phyloP scores from a whole-genome alignment of 2,113 vertebrate species.

The Oncorhynchus gorbuscha region DNA sequence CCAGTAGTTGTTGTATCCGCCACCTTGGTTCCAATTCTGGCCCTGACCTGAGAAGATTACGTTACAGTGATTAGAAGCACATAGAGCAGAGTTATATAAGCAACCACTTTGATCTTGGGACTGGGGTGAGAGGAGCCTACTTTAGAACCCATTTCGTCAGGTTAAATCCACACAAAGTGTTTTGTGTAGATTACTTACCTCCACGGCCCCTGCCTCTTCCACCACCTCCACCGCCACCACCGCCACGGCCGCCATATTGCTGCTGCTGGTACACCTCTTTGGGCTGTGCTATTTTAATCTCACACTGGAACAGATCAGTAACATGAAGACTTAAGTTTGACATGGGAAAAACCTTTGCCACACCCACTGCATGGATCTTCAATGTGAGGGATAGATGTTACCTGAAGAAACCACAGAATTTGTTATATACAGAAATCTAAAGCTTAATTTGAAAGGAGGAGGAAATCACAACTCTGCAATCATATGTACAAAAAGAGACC shows the following conservation, averaged over 20 bases:
- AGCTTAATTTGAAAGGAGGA: neutral
- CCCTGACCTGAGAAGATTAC: slow-evolving; percentile 80
- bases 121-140: too few relatives aligned
- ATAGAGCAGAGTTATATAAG: too few relatives aligned
- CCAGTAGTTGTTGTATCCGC: slow-evolving; percentile 95
- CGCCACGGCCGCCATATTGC: slow-evolving; percentile 86
- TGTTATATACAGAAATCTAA: neutral
- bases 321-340: slow-evolving; percentile 2
- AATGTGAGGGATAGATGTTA: too few relatives aligned
- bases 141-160: too few relatives aligned
- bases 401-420: too few relatives aligned
- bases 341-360: neutral
- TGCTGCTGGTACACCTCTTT: slow-evolving; percentile 99
- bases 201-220: slow-evolving; percentile 81
- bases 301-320: slow-evolving; percentile 78
- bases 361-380: too few relatives aligned
- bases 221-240: slow-evolving; percentile 21
- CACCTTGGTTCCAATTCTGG: slow-evolving; percentile 98
- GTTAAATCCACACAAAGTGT: neutral
- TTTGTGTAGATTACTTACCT: slow-evolving; percentile 59
- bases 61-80: too few relatives aligned
- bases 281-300: slow-evolving; percentile 97
- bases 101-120: too few relatives aligned
- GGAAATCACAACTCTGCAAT: too few relatives aligned
- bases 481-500: too few relatives aligned